Percentiles rank a stretch among this genome's conserved stretches.
These are phyloP conservation scores for Isichthys henryi DNA, from an alignment of 2,113 vertebrate genomes.

Conservation along the genomic window DNA sequence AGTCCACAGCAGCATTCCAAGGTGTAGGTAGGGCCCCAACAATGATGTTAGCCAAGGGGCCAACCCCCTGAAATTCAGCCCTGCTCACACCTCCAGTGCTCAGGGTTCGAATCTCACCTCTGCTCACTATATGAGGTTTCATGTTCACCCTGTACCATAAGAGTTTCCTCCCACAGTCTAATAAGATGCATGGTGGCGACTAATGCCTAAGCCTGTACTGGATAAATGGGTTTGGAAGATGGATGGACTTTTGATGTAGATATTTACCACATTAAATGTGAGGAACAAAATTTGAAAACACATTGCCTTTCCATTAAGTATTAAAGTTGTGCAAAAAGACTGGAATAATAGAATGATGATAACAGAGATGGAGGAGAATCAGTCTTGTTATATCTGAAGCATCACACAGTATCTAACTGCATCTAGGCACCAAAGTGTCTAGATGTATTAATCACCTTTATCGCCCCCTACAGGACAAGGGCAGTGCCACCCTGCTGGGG, in stretches of 20 bases:
- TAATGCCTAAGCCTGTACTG: neutral
- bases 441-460: neutral
- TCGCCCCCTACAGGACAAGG: neutral
- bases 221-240: neutral
- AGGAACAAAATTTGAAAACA: neutral
- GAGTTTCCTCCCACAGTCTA: neutral
- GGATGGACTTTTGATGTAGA: neutral
- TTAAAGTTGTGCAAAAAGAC: neutral
- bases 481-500: neutral
- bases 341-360: neutral
- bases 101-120: neutral
- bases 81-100: neutral
- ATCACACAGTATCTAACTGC: neutral
- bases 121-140: neutral
- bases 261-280: neutral
- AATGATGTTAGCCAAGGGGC: neutral
- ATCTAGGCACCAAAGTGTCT: neutral
- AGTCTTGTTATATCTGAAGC: neutral
- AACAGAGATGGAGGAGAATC: neutral
- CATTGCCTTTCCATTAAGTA: neutral
- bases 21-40: neutral
- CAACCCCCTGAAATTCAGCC: neutral
- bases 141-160: neutral
- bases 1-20: neutral
- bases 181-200: neutral